phyloP scores from a whole-genome alignment of 2,888 invertebrate species.

The Cephus spinipes region DNA sequence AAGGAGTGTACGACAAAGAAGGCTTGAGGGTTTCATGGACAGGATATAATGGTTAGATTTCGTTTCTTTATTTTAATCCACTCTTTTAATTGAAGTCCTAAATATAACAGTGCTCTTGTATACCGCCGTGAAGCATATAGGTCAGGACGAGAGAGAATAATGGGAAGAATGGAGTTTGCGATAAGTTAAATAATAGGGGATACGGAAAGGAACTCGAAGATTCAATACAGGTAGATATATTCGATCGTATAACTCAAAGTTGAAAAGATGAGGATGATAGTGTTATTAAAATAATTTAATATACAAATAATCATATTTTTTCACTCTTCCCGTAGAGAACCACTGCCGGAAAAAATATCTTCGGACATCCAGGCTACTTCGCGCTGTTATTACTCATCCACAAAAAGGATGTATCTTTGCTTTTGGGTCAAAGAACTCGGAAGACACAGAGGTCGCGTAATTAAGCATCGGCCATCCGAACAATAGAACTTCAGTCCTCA shows the following conservation, averaged over 20 bases:
- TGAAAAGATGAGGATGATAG: not conserved
- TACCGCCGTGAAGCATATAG: conserved; percentile 12
- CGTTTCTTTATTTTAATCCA: conserved; percentile 24
- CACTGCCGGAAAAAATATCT: not conserved
- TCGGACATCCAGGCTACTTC: not conserved
- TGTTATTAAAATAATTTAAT: not conserved
- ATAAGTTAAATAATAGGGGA: conserved; percentile 14
- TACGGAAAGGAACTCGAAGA: not conserved
- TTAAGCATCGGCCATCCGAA: not conserved
- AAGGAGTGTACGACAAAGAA: not conserved
- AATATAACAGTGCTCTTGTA: conserved; percentile 17
- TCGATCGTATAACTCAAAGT: not conserved
- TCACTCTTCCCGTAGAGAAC: not conserved
- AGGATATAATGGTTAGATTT: not conserved
- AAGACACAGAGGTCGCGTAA: not conserved
- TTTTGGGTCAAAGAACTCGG: not conserved
- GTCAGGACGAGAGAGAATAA: conserved; percentile 22
- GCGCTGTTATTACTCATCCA: not conserved
- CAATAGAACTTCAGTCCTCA: not conserved
- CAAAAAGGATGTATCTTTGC: not conserved
- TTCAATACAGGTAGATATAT: not conserved
- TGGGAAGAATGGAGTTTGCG: conserved; percentile 15
- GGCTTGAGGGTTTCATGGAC: not conserved
- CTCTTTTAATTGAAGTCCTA: conserved; percentile 29
- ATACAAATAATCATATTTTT: not conserved